Conservation (phyloP, 2,113 vertebrate genomes). For the Circaetus cinerascens region DNA sequence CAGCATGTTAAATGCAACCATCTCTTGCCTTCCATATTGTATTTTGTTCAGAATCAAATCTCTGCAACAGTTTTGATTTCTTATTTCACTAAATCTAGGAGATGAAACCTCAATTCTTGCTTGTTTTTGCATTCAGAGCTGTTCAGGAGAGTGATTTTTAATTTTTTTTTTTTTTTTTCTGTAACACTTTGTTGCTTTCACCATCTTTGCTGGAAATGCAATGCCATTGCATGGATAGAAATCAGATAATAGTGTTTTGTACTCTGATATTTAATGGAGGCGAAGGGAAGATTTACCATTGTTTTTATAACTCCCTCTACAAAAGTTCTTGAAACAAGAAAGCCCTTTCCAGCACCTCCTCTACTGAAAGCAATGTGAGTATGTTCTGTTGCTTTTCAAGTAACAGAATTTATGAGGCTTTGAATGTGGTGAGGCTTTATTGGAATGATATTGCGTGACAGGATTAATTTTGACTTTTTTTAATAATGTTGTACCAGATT, state of each 20-base stretch:
- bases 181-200: background rate
- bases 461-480: no score
- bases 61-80: background rate
- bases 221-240: background rate
- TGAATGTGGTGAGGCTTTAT: background rate
- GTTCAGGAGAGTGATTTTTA: background rate
- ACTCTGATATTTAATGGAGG: background rate
- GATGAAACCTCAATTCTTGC: background rate
- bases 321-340: background rate
- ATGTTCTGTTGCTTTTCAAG: slow-evolving; percentile 21
- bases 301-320: background rate
- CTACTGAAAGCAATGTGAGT: background rate
- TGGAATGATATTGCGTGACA: no score
- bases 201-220: background rate
- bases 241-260: background rate
- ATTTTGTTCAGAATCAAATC: background rate
- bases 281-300: background rate
- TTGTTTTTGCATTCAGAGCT: background rate
- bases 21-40: background rate
- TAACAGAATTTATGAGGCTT: slow-evolving; percentile 13
- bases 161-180: background rate
- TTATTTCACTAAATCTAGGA: background rate
- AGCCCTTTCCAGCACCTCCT: background rate
- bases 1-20: background rate
- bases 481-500: no score